Conservation (phyloP, 2,797 vertebrate genomes). For the Onychomys leucogaster region DNA sequence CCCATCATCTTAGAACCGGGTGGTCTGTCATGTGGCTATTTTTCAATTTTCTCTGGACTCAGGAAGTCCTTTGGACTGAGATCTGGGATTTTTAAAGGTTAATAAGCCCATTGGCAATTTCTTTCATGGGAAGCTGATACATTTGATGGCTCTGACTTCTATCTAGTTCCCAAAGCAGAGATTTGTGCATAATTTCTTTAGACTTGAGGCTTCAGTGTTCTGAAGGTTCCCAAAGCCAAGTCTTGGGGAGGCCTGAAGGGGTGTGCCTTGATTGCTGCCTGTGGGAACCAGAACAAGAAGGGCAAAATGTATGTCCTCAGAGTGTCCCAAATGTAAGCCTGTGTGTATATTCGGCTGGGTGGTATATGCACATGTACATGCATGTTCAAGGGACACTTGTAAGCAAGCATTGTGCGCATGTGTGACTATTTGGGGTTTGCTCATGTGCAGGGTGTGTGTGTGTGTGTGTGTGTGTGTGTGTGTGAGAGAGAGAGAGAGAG, state of each 20-base stretch:
- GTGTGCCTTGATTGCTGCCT: neutral
- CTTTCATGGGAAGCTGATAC: slow-evolving; percentile 62
- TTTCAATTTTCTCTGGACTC: slow-evolving; percentile 68
- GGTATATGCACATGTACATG: neutral
- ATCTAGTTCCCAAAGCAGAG: neutral
- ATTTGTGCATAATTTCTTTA: neutral
- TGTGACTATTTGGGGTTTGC: neutral
- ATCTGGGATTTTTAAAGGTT: slow-evolving; percentile 69
- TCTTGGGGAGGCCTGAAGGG: neutral
- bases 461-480: neutral
- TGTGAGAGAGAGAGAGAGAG: no score
- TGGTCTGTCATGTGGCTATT: slow-evolving; percentile 73
- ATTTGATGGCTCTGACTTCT: slow-evolving; percentile 40
- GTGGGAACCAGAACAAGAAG: neutral
- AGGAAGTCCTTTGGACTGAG: slow-evolving; percentile 57
- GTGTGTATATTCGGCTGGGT: neutral
- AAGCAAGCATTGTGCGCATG: neutral
- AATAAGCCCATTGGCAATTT: neutral
- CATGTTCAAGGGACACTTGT: neutral
- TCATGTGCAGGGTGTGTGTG: neutral
- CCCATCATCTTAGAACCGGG: slow-evolving; percentile 59
- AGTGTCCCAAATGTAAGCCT: neutral
- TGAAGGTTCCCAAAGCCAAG: neutral
- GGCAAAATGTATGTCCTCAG: neutral
- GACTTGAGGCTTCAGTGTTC: neutral